Evolutionary conservation across 2,888 invertebrate species (phyloP).

Genomic region (Balanococcus diminutus): DNA sequence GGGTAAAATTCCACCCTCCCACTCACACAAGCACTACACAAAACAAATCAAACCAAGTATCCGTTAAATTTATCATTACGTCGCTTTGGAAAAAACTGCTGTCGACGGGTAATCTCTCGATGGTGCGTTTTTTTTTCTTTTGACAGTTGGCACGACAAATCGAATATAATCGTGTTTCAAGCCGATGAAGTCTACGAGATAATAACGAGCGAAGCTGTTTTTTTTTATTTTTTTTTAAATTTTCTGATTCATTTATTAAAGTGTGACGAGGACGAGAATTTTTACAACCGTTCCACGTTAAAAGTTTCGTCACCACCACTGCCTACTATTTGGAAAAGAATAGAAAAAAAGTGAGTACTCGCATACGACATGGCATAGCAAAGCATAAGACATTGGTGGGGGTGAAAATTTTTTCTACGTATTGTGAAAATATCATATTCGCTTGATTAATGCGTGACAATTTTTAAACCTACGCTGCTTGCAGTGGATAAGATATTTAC

Average conservation of each 20-base stretch:
- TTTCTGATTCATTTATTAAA: conserved; percentile 37
- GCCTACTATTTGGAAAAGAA: background rate
- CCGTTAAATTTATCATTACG: background rate
- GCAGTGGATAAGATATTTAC: background rate
- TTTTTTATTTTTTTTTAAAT: too few relatives aligned
- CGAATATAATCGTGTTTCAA: conserved; percentile 15
- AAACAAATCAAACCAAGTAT: background rate
- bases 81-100: background rate
- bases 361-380: background rate
- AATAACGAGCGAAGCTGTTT: conserved; percentile 31
- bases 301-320: background rate
- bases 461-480: background rate
- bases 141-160: conserved; percentile 23
- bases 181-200: background rate
- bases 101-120: background rate
- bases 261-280: conserved; percentile 30
- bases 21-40: background rate
- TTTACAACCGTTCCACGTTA: background rate
- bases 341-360: background rate
- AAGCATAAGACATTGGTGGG: background rate
- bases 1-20: background rate
- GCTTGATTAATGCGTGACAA: conserved; percentile 18
- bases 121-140: background rate
- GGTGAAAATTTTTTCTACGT: background rate
- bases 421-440: background rate